Evolutionary conservation across 2,113 vertebrate genomes (phyloP), one percentile per base, ranked within the genome.

Genomic region (Nothocercus julius): DNA sequence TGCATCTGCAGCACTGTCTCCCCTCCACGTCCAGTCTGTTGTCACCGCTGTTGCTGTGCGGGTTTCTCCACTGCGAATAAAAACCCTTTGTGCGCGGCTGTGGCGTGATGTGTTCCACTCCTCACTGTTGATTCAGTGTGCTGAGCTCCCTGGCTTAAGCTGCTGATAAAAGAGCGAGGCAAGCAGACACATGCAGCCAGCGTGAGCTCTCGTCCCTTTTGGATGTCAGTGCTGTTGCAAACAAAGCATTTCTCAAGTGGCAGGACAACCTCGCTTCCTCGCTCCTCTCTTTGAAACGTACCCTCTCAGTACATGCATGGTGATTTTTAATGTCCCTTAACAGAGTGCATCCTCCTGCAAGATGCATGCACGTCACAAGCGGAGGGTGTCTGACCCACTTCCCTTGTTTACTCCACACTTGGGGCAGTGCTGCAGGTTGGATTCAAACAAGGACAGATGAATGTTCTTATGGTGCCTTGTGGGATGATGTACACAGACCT

Each of bases 61-160:
- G 56, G 8, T 83, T 84, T 89, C 69, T 73, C 66, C 61, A 45
- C 63, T 89, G 69, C 19, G 62, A 91, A 96, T 96, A 92, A 92
- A 91, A 94, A 82, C 59, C 45, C 93, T 92, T 97, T 97, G 94
- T 97, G 66, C 22, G 44, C 10, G 13, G 51, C 82, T 78, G 24
- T 82, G 70, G 77, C 88, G 80, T 78, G 93, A 28, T 62, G 92
- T 68, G 74, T 92, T 91, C 79, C 73, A 64, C 24, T 83, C 24
- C 78, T 87, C 49, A 30, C 85, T 92, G 88, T 86, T 88, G 75
- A 77, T 17, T 49, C 36, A 25, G 84, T 30, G 9, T 59, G 58
- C 56, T 93, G 72, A 49, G 90, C 93, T 95, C 82, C 56, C 80
- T 79, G 82, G 87, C 82, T 1, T 56, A 79, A 93, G 73, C 91